Conservation (phyloP, 2,113 vertebrate genomes). For the Porphyrio hochstetteri region DNA sequence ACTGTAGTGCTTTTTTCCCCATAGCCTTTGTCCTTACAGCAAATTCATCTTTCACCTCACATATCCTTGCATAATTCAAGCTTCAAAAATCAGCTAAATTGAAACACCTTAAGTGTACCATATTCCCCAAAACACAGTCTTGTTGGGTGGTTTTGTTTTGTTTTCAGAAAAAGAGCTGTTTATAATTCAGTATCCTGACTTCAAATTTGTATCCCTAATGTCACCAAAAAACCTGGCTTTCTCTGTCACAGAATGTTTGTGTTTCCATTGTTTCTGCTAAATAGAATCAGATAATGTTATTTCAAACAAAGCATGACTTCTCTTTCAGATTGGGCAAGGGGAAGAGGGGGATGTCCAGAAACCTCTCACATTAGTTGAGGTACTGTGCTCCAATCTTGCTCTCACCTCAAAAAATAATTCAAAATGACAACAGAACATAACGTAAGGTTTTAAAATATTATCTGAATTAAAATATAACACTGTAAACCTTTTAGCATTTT, state of each 20-base stretch:
- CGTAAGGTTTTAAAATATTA: not conserved
- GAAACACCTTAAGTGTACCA: not conserved
- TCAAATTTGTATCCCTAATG: not conserved
- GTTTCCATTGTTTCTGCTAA: not conserved
- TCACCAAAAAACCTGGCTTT: not conserved
- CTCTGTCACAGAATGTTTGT: not conserved
- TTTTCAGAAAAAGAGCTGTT: not conserved
- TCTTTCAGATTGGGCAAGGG: not conserved
- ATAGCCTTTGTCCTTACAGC: not conserved
- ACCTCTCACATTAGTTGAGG: not conserved
- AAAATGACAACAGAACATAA: not conserved
- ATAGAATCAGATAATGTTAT: not conserved
- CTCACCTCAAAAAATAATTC: not conserved
- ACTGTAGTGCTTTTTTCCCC: not conserved
- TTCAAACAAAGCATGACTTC: not conserved
- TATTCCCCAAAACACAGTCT: not conserved
- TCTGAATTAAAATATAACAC: not conserved
- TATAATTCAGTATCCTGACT: not conserved
- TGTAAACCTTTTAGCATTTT: not conserved
- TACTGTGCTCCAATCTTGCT: not conserved
- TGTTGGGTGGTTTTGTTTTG: too few relatives aligned
- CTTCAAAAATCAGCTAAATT: not conserved
- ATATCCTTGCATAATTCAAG: not conserved
- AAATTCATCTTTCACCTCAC: not conserved
- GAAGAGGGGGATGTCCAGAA: not conserved